Evolutionary conservation across 2,888 invertebrate species (phyloP).

Genomic region (Coremacera marginata): DNA sequence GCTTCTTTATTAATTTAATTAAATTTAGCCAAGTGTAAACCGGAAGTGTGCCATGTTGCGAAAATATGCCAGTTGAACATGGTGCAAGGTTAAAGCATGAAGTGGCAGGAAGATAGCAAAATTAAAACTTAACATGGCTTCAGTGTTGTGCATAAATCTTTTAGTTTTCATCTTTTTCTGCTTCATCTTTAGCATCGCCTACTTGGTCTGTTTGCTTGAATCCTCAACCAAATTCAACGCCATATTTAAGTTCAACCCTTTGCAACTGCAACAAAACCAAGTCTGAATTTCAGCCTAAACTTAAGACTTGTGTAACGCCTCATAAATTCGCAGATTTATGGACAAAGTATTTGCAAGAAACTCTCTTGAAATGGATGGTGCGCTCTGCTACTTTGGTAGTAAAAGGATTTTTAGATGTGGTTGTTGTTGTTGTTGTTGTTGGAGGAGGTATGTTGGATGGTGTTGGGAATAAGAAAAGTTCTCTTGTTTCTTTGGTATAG

Average conservation of each 20-base stretch:
- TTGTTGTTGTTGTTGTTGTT: not conserved
- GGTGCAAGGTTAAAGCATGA: not conserved
- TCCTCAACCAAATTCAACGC: not conserved
- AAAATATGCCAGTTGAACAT: not conserved
- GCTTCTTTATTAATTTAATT: conserved; percentile 28
- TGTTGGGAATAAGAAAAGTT: conserved; percentile 15
- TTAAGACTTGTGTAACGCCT: conserved; percentile 35
- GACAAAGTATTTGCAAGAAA: not conserved
- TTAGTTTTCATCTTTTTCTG: not conserved
- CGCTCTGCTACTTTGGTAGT: not conserved
- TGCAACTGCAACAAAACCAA: not conserved
- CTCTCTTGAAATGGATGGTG: not conserved
- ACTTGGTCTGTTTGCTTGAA: not conserved
- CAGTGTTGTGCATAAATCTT: conserved; percentile 20
- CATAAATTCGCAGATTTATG: conserved; percentile 43
- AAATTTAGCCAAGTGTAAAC: not conserved
- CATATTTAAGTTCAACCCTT: conserved; percentile 3
- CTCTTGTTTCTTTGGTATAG: conserved; percentile 18
- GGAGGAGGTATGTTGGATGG: not conserved
- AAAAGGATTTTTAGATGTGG: not conserved
- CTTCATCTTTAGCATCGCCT: not conserved
- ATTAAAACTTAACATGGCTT: conserved; percentile 22
- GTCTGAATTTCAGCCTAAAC: not conserved
- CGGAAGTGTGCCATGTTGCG: conserved; percentile 19
- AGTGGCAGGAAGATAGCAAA: not conserved